Conservation (phyloP, 2,797 vertebrate genomes). For the Serranus cabrilla region DNA sequence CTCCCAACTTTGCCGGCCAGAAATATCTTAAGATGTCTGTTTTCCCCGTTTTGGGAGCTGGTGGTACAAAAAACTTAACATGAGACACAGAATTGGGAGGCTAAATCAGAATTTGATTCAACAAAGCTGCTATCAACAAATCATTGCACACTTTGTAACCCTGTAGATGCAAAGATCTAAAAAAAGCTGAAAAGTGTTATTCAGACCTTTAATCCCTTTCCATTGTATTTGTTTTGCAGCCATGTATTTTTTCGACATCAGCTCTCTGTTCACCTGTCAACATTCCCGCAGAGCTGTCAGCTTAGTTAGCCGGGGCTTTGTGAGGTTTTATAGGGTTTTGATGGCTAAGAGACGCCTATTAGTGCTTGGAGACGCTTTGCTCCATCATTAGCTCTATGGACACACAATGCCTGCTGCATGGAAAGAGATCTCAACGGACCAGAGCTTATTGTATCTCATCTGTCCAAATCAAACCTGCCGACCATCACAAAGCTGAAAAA, state of each 20-base stretch:
- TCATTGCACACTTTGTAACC: conserved; percentile 22
- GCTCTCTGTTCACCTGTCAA: conserved; percentile 51
- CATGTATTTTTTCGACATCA: conserved; percentile 11
- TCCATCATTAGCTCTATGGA: conserved; percentile 13
- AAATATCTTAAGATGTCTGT: conserved; percentile 62
- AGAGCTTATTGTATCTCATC: conserved; percentile 24
- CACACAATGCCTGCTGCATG: conserved; percentile 2
- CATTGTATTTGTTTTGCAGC: conserved; percentile 46
- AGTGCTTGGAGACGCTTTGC: conserved; percentile 18
- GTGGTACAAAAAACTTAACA: conserved; percentile 36
- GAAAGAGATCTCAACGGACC: conserved; percentile 10
- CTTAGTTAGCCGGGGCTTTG: conserved; percentile 28
- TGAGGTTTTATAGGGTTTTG: conserved; percentile 29
- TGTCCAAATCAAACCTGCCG: conserved; percentile 22
- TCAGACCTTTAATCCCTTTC: conserved; percentile 19
- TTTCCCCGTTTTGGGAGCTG: conserved; percentile 25
- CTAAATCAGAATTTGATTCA: conserved; percentile 55
- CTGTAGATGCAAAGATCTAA: conserved; percentile 35
- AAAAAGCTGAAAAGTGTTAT: conserved; percentile 27
- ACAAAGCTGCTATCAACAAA: conserved; percentile 47
- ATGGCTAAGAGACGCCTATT: conserved; percentile 16
- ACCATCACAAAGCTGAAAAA: conserved; percentile 13
- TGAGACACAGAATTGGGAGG: conserved; percentile 36
- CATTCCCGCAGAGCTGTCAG: conserved; percentile 45
- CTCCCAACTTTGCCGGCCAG: conserved; percentile 63